Conservation (phyloP, 2,888 invertebrate species). For the Andrena camellia region DNA sequence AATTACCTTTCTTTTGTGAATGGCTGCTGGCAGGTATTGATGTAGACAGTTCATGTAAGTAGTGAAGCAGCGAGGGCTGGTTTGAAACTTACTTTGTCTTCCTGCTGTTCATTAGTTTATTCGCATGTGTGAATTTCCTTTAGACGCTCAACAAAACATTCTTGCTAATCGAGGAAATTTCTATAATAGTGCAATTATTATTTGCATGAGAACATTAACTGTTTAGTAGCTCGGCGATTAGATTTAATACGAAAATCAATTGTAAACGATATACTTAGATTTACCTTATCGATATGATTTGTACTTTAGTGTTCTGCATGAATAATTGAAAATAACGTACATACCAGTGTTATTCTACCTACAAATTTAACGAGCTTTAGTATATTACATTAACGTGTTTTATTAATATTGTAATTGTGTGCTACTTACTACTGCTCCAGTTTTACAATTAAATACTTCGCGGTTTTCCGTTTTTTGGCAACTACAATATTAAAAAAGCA, state of each 20-base stretch:
- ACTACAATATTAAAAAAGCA: constrained; percentile 20
- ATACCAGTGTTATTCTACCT: constrained; percentile 1
- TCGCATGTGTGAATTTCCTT: constrained; percentile 65
- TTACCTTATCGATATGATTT: constrained; percentile 14
- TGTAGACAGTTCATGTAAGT: constrained; percentile 86
- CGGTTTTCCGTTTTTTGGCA: constrained; percentile 18
- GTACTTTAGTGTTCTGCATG: constrained; percentile 58
- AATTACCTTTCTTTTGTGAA: constrained; percentile 83
- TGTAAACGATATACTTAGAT: constrained; percentile 14
- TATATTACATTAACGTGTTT: constrained; percentile 26
- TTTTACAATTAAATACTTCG: constrained; percentile 31
- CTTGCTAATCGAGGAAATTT: constrained; percentile 20
- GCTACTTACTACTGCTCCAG: constrained; percentile 28
- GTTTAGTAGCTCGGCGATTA: constrained; percentile 28
- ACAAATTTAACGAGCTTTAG: constrained; percentile 19
- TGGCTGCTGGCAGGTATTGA: constrained; percentile 85
- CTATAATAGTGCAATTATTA: constrained; percentile 32
- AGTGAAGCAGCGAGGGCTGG: constrained; percentile 78
- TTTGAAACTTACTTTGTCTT: constrained; percentile 70
- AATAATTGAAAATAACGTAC: constrained; percentile 19
- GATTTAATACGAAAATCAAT: neutral
- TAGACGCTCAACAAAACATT: constrained; percentile 33
- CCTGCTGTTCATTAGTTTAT: constrained; percentile 59
- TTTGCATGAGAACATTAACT: constrained; percentile 54
- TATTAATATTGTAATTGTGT: constrained; percentile 26